Evolutionary conservation across 2,888 invertebrate genomes (phyloP).

Genomic region (Drosophila hamatofila): DNA sequence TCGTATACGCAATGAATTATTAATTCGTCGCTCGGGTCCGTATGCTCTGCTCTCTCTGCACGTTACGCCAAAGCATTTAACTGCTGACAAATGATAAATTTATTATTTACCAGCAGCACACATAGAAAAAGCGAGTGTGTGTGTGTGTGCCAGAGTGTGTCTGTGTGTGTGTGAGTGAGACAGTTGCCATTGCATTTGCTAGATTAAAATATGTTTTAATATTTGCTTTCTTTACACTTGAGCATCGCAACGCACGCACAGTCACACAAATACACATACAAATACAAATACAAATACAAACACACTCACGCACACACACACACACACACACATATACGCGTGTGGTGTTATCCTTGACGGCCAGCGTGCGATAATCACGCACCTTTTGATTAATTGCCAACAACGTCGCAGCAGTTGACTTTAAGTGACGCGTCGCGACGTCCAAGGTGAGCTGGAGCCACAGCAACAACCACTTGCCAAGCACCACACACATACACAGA

Average conservation of each 20-base stretch:
- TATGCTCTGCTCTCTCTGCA: conserved; percentile 46
- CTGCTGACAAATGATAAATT: conserved; percentile 84
- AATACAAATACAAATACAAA: not conserved
- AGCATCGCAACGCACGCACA: conserved; percentile 30
- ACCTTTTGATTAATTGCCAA: conserved; percentile 83
- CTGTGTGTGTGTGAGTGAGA: conserved; percentile 3
- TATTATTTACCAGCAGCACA: conserved; percentile 78
- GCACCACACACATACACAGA: not conserved
- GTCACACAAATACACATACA: conserved; percentile 1
- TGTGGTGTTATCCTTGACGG: conserved; percentile 35
- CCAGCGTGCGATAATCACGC: conserved; percentile 74
- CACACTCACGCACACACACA: conserved; percentile 15
- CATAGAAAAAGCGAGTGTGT: conserved; percentile 25
- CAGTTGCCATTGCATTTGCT: conserved; percentile 63
- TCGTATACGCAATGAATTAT: conserved; percentile 81
- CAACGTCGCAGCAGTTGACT: conserved; percentile 58
- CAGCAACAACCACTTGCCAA: not conserved
- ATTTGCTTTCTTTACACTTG: conserved; percentile 73
- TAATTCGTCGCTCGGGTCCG: conserved; percentile 71
- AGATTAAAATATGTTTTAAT: conserved; percentile 81
- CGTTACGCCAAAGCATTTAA: conserved; percentile 76
- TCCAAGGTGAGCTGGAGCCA: not conserved
- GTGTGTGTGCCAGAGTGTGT: not conserved
- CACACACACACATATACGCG: not conserved
- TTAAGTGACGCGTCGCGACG: conserved; percentile 44